Conservation (phyloP, 2,113 vertebrate genomes). For the Tragulus kanchil region DNA sequence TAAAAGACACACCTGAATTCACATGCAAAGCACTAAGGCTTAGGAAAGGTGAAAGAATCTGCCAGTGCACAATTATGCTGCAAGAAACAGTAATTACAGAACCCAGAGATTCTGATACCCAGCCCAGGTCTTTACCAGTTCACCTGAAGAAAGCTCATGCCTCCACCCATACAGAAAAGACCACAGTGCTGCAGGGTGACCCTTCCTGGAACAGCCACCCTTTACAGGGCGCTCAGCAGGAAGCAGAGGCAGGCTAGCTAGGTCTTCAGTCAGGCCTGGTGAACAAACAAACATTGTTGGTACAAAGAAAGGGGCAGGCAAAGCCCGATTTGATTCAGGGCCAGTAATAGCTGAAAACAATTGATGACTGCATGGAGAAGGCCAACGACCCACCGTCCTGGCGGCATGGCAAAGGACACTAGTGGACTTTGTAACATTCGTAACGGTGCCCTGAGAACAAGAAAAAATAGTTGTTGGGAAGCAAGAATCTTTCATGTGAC, state of each 20-base stretch:
- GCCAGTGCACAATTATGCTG: background rate
- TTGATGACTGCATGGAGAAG: background rate
- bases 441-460: background rate
- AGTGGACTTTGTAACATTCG: slow-evolving; percentile 38
- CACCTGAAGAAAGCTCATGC: background rate
- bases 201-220: background rate
- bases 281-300: slow-evolving; percentile 59
- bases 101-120: background rate
- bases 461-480: background rate
- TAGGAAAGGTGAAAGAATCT: slow-evolving; percentile 16
- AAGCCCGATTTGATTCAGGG: slow-evolving; percentile 39
- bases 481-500: background rate
- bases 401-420: slow-evolving; percentile 16
- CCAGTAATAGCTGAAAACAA: slow-evolving; percentile 59
- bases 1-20: slow-evolving; percentile 29
- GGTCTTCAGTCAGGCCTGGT: background rate
- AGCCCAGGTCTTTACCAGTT: slow-evolving; percentile 13
- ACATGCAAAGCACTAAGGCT: background rate
- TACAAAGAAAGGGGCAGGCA: slow-evolving; percentile 55
- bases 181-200: background rate
- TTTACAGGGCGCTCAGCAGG: slow-evolving; percentile 7
- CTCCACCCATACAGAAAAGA: background rate
- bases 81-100: background rate
- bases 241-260: slow-evolving; percentile 24
- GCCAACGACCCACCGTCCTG: slow-evolving; percentile 48